A percentile compares a stretch with the other conserved stretches of the same genome.
Conservation (phyloP, 2,888 invertebrate genomes). For the Phaonia tiefii region DNA sequence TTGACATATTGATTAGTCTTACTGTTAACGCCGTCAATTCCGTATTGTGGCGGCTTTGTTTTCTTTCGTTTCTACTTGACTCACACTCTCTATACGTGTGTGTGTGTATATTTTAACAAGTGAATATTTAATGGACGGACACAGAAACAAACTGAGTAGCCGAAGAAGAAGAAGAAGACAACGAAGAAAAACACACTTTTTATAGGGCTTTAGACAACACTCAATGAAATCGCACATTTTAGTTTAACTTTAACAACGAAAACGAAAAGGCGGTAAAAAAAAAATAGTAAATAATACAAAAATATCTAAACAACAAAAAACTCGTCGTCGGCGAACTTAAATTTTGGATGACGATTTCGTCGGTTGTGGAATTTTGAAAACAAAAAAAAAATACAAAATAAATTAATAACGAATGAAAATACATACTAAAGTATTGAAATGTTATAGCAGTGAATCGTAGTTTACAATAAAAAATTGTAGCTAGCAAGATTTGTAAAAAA, state of each 20-base stretch:
- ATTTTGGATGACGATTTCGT: no score
- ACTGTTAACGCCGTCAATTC: no score
- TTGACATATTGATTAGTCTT: no score
- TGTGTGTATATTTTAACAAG: slow-evolving; percentile 51
- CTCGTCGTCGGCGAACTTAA: no score
- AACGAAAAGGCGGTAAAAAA: slow-evolving; percentile 58
- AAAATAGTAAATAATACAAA: background rate
- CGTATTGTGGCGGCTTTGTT: slow-evolving; percentile 9
- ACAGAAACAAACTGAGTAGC: background rate
- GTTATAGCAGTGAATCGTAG: no score
- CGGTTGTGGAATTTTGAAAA: no score
- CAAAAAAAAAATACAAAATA: no score
- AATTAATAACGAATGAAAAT: no score
- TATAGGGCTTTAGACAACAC: slow-evolving; percentile 63
- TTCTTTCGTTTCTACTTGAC: slow-evolving; percentile 39
- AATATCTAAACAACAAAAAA: slow-evolving; percentile 22
- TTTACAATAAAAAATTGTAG: no score
- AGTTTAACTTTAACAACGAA: slow-evolving; percentile 68
- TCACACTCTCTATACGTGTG: slow-evolving; percentile 16
- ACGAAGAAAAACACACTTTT: slow-evolving; percentile 32
- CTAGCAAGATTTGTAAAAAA: no score
- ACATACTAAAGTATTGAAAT: no score
- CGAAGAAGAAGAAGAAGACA: slow-evolving; percentile 1
- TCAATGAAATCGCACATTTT: slow-evolving; percentile 67
- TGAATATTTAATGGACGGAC: slow-evolving; percentile 43